Percentiles rank a stretch among this genome's conserved stretches.
Evolutionary conservation across 2,888 invertebrate species (phyloP).

Genomic region (Perithous albicinctus): DNA sequence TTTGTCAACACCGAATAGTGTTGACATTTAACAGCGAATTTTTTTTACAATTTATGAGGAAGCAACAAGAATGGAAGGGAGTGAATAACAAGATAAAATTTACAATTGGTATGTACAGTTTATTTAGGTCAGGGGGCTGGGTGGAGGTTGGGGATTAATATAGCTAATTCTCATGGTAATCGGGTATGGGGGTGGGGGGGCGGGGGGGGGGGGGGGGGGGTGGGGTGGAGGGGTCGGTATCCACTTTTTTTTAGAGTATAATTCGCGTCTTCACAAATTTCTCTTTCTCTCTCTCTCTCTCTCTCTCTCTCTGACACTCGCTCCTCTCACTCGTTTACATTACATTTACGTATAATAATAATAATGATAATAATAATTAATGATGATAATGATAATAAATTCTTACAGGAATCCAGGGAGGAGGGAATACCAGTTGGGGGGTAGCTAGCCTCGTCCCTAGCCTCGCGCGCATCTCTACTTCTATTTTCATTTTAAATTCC

Average conservation of each 20-base stretch:
- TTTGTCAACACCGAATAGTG: no score
- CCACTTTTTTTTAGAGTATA: constrained; percentile 70
- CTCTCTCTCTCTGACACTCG: constrained; percentile 18
- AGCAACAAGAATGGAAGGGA: no score
- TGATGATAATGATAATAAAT: constrained; percentile 47
- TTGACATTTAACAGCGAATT: no score
- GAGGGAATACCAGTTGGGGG: constrained; percentile 67
- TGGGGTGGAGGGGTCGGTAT: constrained; percentile 71
- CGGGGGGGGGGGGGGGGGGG: constrained; percentile 69
- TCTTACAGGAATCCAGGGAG: constrained; percentile 45
- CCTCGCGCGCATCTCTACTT: constrained; percentile 79
- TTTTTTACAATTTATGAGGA: no score
- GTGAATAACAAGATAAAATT: no score
- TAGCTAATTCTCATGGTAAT: constrained; percentile 82
- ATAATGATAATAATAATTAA: constrained; percentile 46
- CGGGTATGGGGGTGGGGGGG: constrained; percentile 71
- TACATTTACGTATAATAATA: constrained; percentile 47
- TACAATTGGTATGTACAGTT: constrained; percentile 83
- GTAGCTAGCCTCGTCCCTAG: constrained; percentile 84
- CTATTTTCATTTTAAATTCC: constrained; percentile 50
- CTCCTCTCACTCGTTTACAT: constrained; percentile 52
- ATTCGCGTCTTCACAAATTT: constrained; percentile 56
- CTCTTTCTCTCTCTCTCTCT: constrained; percentile 30
- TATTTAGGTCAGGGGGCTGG: no score
- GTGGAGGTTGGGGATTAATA: constrained; percentile 80